These are phyloP conservation scores for Synergus japonicus DNA, from an alignment of 2,888 invertebrate genomes.

Conservation along the genomic window DNA sequence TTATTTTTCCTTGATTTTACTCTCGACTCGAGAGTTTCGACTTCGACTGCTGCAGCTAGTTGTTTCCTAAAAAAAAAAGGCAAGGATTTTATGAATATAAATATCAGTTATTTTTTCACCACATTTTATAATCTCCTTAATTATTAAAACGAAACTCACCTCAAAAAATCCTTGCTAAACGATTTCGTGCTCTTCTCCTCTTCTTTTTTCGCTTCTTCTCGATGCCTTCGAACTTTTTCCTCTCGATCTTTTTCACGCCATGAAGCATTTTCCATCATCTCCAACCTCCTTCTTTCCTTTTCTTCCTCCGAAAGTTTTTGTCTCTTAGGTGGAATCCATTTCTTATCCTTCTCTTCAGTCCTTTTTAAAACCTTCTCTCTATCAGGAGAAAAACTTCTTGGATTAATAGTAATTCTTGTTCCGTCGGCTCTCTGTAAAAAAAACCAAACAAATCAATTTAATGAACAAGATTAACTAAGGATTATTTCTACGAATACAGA, in stretches of 20 bases:
- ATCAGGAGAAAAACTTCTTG: constrained; percentile 49
- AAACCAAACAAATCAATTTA: constrained; percentile 23
- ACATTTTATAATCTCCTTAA: neutral
- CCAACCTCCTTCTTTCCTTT: constrained; percentile 84
- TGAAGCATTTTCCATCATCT: constrained; percentile 91
- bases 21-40: constrained; percentile 88
- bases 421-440: constrained; percentile 65
- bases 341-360: constrained; percentile 54
- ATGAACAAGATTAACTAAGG: neutral
- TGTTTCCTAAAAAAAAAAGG: constrained; percentile 79
- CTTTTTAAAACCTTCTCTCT: constrained; percentile 39
- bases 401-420: constrained; percentile 55
- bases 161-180: constrained; percentile 78
- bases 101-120: constrained; percentile 11
- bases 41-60: constrained; percentile 82
- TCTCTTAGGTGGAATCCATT: constrained; percentile 65
- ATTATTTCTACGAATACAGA: neutral
- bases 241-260: constrained; percentile 84
- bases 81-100: neutral
- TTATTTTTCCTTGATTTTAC: constrained; percentile 93
- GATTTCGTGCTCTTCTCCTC: constrained; percentile 75
- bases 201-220: constrained; percentile 80
- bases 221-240: constrained; percentile 82
- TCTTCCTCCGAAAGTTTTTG: constrained; percentile 81
- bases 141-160: constrained; percentile 59